Evolutionary conservation across 2,113 vertebrate genomes (phyloP), one percentile per base, ranked within the genome.

Genomic region (Neodon shergylaensis): DNA sequence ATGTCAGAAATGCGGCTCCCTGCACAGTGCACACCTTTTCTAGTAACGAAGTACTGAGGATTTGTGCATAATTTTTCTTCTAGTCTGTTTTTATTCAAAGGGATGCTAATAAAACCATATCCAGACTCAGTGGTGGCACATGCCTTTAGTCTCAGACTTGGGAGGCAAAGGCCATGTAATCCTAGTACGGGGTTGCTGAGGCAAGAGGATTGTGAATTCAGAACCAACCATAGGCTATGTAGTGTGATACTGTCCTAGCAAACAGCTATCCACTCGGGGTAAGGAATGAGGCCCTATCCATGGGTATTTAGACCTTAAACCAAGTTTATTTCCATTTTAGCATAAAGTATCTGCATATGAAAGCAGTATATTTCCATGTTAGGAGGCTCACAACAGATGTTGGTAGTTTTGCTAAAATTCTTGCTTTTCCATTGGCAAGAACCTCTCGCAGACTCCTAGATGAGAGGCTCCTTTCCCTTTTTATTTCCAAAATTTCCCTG

Each of bases 1-100:
- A 58, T n/a, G 5, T 39, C 36, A 82, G 52, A 82, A 24, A 39
- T 58, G 52, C 52, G 19, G 21, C 52, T 58, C 52, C 47, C 21
- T 58, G 79, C 52, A 74, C 95, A 92, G 72, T 49, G 68, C 91
- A 13, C 96, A 94, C 54, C 14, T 94, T 97, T 91, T 78, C 28
- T 28, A 92, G 3, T 68, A 86, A 85, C 17, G 44, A 61, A 96
- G 47, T 3, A 87, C 49, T 88, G 44, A 92, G 85, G 44, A 94
- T 79, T 78, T 92, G 17, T 72, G 39, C 78, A 26, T 74, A 65
- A 28, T 85, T 96, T 54, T 76, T 96, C 39, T 91, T 93, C 28
- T 91, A 74, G 21, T 94, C 26, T 91, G 52, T 82, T 52, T 66
- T 96, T 90, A 52, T 94, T 87, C 42, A 79, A 87, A 76, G 82